Evolutionary conservation across 1,140 invertebrate genomes (phyloP), one percentile per base, ranked within the genome.

Genomic region (Temnothorax longispinosus): DNA sequence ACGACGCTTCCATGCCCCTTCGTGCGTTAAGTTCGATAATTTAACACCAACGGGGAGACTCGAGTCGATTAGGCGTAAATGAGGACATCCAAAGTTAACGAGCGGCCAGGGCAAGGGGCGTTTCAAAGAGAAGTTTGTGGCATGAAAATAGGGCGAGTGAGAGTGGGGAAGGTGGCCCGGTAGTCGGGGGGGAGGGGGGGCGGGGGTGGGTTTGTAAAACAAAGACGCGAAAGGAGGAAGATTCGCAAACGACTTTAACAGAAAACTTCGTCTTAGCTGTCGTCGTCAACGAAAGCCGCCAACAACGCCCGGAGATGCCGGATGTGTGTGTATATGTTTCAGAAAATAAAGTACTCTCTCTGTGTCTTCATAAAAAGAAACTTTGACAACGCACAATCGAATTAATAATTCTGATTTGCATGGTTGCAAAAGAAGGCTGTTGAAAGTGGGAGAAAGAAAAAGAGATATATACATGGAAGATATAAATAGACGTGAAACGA

Each of bases 51-150:
- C 64, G 75, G 80, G 74, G 47, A 75, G 87, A 90, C 87, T 88
- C 76, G 81, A 85, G 84, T 90, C 87, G 89, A 91, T 91, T 91
- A 90, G 89, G 87, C 87, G 89, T 90, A 88, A 91, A 91, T 87
- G 90, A 91, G 84, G 87, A 90, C 72, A 85, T 90, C 78, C 82
- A 71, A 90, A 90, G 78, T 91, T 91, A 90, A 91, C 87, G 90
- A 90, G 89, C 67, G 77, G 71, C 65, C 69, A 58, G 75, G 75
- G 74, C 86, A 60, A 6, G 52, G 77, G 56, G n/a, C 27, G 47
- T 86, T 89, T 87, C 60, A 90, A 91, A 90, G 87, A 56, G 84
- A 88, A 87, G 62, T 85, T 82, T 85, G 67, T 64, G 10, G n/a
- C n/a, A 64, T 69, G 38, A 90, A 90, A 90, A 90, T 86, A 71